These are phyloP conservation scores for Onthophagus sagittarius DNA, from an alignment of 2,888 invertebrate genomes.

Conservation along the genomic window DNA sequence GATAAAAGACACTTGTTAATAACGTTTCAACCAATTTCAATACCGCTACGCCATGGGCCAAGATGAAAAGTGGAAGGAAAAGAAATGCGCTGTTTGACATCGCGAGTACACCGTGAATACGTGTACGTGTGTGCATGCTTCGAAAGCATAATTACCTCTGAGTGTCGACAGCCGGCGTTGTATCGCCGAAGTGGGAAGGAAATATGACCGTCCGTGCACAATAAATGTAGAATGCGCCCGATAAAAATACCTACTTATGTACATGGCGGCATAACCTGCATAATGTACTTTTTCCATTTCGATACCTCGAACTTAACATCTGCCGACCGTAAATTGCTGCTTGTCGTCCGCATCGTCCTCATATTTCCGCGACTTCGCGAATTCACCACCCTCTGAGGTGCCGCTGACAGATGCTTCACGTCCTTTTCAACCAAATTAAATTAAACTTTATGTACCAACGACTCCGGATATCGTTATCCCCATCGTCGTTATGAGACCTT, in stretches of 20 bases:
- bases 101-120: neutral
- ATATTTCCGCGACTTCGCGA: neutral
- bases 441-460: neutral
- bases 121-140: neutral
- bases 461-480: neutral
- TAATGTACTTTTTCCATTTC: neutral
- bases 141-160: neutral
- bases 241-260: neutral
- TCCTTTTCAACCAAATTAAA: neutral
- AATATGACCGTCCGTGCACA: neutral
- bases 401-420: neutral
- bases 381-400: neutral
- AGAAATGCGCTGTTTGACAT: neutral
- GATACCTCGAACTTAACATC: neutral
- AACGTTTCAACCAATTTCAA: neutral
- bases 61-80: neutral
- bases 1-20: neutral
- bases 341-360: neutral
- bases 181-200: neutral
- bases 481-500: neutral
- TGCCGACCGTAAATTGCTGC: neutral
- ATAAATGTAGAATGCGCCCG: neutral
- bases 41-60: neutral
- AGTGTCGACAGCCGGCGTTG: neutral
- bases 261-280: neutral